Percentiles rank a stretch among this genome's conserved stretches.
Conservation (phyloP, 1,140 invertebrate genomes). For the Lethrus apterus region DNA sequence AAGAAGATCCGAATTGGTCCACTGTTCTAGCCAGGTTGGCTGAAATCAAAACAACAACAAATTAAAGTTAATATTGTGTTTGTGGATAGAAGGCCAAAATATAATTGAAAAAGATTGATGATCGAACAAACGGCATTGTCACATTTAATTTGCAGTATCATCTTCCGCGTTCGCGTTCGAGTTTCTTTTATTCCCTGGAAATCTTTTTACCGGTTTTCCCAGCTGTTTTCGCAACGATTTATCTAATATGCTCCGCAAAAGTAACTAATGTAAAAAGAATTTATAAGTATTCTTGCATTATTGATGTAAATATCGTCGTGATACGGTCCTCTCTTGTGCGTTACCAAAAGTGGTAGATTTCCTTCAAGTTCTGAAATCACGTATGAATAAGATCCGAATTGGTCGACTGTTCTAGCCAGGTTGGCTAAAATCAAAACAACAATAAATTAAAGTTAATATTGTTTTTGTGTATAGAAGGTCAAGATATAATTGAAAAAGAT, state of each 20-base stretch:
- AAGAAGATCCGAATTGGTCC: slow-evolving; percentile 52
- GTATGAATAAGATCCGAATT: slow-evolving; percentile 51
- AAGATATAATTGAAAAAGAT: no score
- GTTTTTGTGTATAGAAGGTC: no score
- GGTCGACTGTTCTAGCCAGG: slow-evolving; percentile 57
- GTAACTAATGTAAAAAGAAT: no score
- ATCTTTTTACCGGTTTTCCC: no score
- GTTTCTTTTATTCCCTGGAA: no score
- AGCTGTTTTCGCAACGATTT: no score
- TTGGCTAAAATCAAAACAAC: slow-evolving; percentile 53
- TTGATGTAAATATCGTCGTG: slow-evolving; percentile 71
- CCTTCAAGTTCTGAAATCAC: slow-evolving; percentile 68
- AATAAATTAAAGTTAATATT: slow-evolving; percentile 3
- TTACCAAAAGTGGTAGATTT: slow-evolving; percentile 74
- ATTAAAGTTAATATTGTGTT: slow-evolving; percentile 5
- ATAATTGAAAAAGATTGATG: no score
- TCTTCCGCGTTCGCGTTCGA: no score
- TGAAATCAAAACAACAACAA: slow-evolving; percentile 41
- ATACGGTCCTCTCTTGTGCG: slow-evolving; percentile 48
- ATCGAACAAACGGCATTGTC: no score
- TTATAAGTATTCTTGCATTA: slow-evolving; percentile 64
- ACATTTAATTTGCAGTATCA: no score
- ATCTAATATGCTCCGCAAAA: no score
- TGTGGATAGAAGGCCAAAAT: no score
- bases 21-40: slow-evolving; percentile 62